Evolutionary conservation across 2,113 vertebrate genomes (phyloP), one percentile per base, ranked within the genome.

Genomic region (Phodopus roborovskii): DNA sequence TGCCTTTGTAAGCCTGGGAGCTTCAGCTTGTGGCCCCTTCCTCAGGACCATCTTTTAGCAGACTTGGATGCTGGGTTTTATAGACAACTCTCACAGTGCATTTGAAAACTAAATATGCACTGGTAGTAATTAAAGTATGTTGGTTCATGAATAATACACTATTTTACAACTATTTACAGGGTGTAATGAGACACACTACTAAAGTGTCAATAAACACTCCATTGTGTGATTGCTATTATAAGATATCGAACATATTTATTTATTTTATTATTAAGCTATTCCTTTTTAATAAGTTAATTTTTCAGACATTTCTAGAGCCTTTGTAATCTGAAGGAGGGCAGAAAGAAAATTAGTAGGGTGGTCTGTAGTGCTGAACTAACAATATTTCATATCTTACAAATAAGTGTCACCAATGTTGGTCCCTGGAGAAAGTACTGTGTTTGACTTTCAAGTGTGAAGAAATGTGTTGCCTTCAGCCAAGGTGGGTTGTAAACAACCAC

Each of bases 281-380:
- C 98, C 98, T 98, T 98, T 98, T 98, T 98, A 98, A 99, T 98
- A 98, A 98, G 98, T 98, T 98, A 98, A 98, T 98, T 98, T 98
- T 94, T 98, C 97, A 98, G 79, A 45, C 12, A 94, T 98, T 98
- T 98, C 98, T 96, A 94, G 98, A 97, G 98, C 97, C 97, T 98
- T 93, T 96, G 97, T 98, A 97, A 98, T 98, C 96, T 98, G 97
- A 96, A 98, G 97, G 96, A 98, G 96, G 98, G 97, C 96, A 98
- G 96, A 97, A 98, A 94, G 88, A 91, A 98, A 98, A 98, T 98
- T 97, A 98, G 98, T 97, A 96, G 94, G 78, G 98, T 83, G 97
- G 96, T 96, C 94, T 39, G 78, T 42, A 90, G 81, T 48, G 91
- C 28, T 73, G 45, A 98, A 92, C 91, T 26, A 2, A 71, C 74